Evolutionary conservation across 2,797 vertebrate genomes (phyloP).

Genomic region (Poliocrania exsul): DNA sequence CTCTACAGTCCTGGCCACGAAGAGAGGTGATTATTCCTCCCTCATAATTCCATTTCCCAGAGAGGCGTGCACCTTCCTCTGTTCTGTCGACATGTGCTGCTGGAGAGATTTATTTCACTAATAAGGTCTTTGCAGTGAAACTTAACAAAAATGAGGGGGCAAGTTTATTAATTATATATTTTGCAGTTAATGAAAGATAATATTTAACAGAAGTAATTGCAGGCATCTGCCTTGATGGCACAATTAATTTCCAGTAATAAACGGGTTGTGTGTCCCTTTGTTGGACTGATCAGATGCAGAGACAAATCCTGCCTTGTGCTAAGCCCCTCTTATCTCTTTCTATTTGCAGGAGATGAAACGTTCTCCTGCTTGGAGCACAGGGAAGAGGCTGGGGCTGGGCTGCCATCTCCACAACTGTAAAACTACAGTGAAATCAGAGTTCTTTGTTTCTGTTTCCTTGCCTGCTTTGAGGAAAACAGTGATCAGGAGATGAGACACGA

Average conservation of each 20-base stretch:
- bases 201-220: conserved; percentile 78
- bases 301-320: conserved; percentile 28
- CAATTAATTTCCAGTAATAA: conserved; percentile 59
- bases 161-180: conserved; percentile 77
- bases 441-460: conserved; percentile 2
- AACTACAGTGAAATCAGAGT: neutral
- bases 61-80: neutral
- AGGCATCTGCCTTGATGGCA: conserved; percentile 47
- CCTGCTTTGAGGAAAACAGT: neutral
- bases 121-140: conserved; percentile 62
- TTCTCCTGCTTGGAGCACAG: neutral
- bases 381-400: neutral
- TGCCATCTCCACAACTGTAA: neutral
- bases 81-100: neutral
- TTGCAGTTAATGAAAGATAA: conserved; percentile 71
- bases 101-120: conserved; percentile 65
- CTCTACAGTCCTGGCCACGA: neutral
- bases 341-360: conserved; percentile 46
- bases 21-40: conserved; percentile 53
- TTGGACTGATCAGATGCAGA: conserved; percentile 47
- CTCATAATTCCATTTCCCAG: conserved; percentile 16
- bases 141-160: conserved; percentile 47
- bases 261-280: conserved; percentile 41
- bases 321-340: conserved; percentile 25
- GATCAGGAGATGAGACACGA: neutral